Evolutionary conservation across 1,140 invertebrate genomes (phyloP), one percentile per base, ranked within the genome.

Genomic region (Drosophila mayri): DNA sequence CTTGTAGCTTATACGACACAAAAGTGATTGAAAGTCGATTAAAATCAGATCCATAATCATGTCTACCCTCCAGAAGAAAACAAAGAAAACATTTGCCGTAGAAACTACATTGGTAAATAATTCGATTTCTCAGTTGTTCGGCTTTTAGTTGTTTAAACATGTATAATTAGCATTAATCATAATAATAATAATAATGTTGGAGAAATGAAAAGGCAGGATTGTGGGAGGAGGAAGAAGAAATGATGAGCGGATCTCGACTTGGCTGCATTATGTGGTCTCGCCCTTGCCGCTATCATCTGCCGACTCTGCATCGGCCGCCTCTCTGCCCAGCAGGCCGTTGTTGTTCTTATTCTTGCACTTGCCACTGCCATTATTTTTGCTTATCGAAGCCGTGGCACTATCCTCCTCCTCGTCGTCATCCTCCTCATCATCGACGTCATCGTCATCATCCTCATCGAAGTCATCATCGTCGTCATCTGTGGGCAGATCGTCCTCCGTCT

Each of bases 401-500:
- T 70, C 67, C 25, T 60, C 57, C 10, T 55, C 52, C 4, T 55
- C 52, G 5, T 72, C 50, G 0, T 62, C 52, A 0, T 73, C 54
- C 87, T 96, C 95, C 47, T 95, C 96, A 86, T 97, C 64, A 4
- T 68, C 80, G 3, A 77, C 72, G 0, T 86, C 82, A 1, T 91
- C 84, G 9, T 97, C 68, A 3, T 81, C 65, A 7, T 70, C 80
- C 6, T 85, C 73, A 2, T 86, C 82, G 1, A 47, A 47, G 1
- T 86, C 90, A 1, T 91, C 79, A 90, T 96, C 96, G 41, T 96
- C 96, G 85, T 97, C 85, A 95, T 93, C 96, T 87, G 97, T 96
- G 55, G 94, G 96, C 91, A 97, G 96, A 79, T 95, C 95, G 82
- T 95, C 95, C 72, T 97, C 96, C 59, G 96, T 95, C 91, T 96